Base-by-base conservation (phyloP, 1,140 invertebrate genomes). In the Drosophila serrata region DNA sequence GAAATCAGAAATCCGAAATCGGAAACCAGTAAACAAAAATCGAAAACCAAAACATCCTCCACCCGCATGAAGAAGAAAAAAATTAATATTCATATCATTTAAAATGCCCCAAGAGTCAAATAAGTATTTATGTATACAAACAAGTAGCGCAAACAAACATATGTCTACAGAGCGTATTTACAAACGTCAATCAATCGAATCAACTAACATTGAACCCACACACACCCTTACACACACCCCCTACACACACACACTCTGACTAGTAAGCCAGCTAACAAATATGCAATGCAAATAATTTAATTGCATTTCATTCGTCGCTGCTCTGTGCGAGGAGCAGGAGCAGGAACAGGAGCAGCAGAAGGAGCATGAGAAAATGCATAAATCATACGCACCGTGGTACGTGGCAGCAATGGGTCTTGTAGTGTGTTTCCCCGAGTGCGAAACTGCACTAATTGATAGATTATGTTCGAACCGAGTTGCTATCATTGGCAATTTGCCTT, bases 271-370 rank as follows among this genome's bases (percentile, higher is more conserved):
- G 61, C 76, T 39, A 63, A 72, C 82, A 81, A 81, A 78, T 69
- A 64, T 69, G 64, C 67, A 88, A 77, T 73, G 84, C 85, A 90
- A 87, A 87, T 72, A 90, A 70, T 87, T 84, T 87, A 84, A 87
- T 87, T 88, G 80, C 84, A 84, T 84, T 88, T 80, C 63, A 82
- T 80, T 86, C 73, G 79, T 46, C 51, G 61, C 65, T 75, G 64
- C 57, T 75, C 57, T 59, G 56, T 61, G 53, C 73, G 43, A 51
- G 69, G 33, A 61, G 72, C 67, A 79, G 53, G 49, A 74, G 48
- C 43, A 81, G 58, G 40, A 65, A 55, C 24, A 77, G 69, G 37
- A 62, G 63, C 68, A 79, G 58, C 59, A 69, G 55, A 29, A 58
- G 59, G 24, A 59, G 60, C 42, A 75, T 17, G 31, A 35, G 17